Conservation (phyloP, 1,140 invertebrate genomes). For the Plodia interpunctella region DNA sequence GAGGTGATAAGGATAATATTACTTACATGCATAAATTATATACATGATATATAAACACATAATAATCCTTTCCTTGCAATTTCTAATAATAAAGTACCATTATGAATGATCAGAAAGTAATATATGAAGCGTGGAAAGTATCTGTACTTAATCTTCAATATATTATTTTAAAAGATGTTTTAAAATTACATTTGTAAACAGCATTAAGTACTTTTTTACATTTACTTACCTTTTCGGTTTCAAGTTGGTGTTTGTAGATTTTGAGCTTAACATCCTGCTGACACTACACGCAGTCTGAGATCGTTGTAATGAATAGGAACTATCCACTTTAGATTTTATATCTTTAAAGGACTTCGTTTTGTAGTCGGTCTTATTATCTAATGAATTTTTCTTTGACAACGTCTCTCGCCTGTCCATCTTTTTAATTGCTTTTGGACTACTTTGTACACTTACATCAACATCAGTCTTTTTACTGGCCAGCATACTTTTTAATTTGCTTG, state of each 20-base stretch:
- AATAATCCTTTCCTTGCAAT: no score
- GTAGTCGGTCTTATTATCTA: constrained; percentile 82
- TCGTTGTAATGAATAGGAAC: constrained; percentile 68
- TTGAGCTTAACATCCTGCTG: constrained; percentile 65
- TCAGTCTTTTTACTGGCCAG: constrained; percentile 74
- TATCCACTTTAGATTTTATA: constrained; percentile 87
- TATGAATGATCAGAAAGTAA: no score
- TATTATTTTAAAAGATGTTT: no score
- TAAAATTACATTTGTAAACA: no score
- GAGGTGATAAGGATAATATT: no score
- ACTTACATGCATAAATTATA: no score
- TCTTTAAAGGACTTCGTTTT: constrained; percentile 86
- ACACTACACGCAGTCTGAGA: constrained; percentile 71
- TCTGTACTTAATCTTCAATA: no score
- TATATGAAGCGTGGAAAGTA: no score
- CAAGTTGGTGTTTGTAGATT: constrained; percentile 56
- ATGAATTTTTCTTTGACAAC: constrained; percentile 84
- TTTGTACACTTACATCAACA: constrained; percentile 69
- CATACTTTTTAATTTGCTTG: constrained; percentile 85
- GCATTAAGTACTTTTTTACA: no score
- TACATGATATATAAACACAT: no score
- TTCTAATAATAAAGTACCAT: no score
- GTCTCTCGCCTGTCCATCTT: constrained; percentile 84
- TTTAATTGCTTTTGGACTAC: constrained; percentile 60
- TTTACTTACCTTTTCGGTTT: constrained; percentile 70